Base-by-base conservation (phyloP, 2,888 invertebrate genomes). In the Scaptomyza reducta region DNA sequence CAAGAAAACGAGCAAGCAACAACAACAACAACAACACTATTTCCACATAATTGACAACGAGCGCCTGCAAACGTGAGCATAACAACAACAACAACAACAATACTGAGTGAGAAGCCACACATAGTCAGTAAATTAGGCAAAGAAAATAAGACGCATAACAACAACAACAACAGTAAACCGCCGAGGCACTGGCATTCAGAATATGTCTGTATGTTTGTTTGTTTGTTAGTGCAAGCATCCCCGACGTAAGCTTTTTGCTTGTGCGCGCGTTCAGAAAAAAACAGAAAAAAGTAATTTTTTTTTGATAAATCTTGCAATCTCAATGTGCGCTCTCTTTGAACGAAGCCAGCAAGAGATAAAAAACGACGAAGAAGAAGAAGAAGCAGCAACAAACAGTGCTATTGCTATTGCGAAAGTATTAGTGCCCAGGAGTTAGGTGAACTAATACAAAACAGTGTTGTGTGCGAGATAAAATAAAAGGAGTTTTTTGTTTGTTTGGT, bases 41-140 rank as follows among this genome's bases (percentile, higher is more conserved):
- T 75, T 75, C 46, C 55, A 68, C 68, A 76, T 74, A 75, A 74
- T 74, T 74, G 74, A 74, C 74, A 74, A 73, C 65, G 70, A 69
- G 57, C 73, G 70, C 13, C 64, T 74, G 74, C 68, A 70, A 66
- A 63, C 49, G 71, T 62, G 67, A 70, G 62, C 76, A 65, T 67
- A 44, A 65, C 40, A 54, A 53, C 68, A 69, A 47, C 29, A 63
- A 53, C 33, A 45, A 50, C 18, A 59, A 53, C 31, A 10, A 54
- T 45, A 41, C 33, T 54, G 31, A 46, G 53, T 35, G 42, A 62
- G 74, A 73, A 70, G 70, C 70, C 71, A 70, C 46, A 70, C 65
- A 49, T n/a, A 49, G 33, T 46, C 53, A 59, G 45, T 47, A 38
- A 31, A 68, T 51, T 46, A 35, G 42, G 50, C 38, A 31, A 54